These are phyloP conservation scores for Dromius quadrimaculatus DNA, from an alignment of 2,888 invertebrate genomes.

Conservation along the genomic window DNA sequence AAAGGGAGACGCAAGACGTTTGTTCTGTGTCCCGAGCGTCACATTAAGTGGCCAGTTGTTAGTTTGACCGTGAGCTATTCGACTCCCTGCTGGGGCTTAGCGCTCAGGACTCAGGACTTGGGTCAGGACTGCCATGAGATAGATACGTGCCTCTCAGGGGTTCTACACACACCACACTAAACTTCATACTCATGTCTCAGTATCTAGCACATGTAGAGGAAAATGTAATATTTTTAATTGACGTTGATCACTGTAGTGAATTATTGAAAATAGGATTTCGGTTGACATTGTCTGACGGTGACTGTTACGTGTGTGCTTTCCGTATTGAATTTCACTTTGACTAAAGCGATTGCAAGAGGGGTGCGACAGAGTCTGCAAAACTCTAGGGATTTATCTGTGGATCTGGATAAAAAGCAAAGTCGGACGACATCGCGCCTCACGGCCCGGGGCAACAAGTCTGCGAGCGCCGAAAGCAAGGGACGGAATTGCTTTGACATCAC, in stretches of 20 bases:
- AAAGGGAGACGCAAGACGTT: constrained; percentile 43
- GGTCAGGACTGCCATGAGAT: constrained; percentile 31
- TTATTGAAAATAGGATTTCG: constrained; percentile 28
- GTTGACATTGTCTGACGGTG: constrained; percentile 24
- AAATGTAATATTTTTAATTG: constrained; percentile 7
- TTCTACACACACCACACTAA: not conserved
- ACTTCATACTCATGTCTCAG: constrained; percentile 12
- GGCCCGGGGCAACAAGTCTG: constrained; percentile 48
- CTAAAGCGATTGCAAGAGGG: constrained; percentile 46
- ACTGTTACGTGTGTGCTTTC: constrained; percentile 1
- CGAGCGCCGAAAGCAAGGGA: constrained; percentile 44
- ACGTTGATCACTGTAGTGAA: constrained; percentile 7
- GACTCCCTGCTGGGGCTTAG: constrained; percentile 60
- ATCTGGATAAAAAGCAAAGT: constrained; percentile 46
- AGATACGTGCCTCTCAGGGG: constrained; percentile 44
- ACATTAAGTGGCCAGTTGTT: constrained; percentile 68
- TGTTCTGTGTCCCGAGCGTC: constrained; percentile 65
- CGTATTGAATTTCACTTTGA: constrained; percentile 50
- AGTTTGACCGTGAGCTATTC: constrained; percentile 68
- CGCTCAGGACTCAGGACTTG: constrained; percentile 10
- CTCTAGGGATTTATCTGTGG: constrained; percentile 50
- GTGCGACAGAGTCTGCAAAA: constrained; percentile 21
- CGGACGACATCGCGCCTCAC: constrained; percentile 43
- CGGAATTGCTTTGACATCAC: constrained; percentile 51
- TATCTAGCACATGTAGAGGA: not conserved